A percentile compares a stretch with the other conserved stretches of the same genome.
Evolutionary conservation across 2,888 invertebrate genomes (phyloP).

Genomic region (Andrena minutula): DNA sequence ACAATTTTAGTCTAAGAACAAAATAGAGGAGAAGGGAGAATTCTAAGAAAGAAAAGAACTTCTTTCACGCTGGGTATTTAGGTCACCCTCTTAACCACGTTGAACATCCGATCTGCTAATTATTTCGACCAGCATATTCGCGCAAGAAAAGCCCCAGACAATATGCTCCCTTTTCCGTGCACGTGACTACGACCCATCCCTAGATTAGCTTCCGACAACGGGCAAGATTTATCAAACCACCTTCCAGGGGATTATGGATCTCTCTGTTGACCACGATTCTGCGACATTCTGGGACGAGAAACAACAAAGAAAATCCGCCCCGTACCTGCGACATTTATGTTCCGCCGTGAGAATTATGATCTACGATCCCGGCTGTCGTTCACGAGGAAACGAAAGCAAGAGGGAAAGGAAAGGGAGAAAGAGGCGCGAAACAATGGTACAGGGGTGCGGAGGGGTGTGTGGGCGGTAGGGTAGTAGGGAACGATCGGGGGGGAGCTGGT

Average conservation of each 20-base stretch:
- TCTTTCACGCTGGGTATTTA: not conserved
- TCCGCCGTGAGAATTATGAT: slow-evolving; percentile 21
- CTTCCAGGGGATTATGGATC: slow-evolving; percentile 1
- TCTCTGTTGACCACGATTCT: not conserved
- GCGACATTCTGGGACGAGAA: not conserved
- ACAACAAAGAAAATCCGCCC: slow-evolving; percentile 27
- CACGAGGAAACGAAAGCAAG: slow-evolving; percentile 26
- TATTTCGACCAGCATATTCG: not conserved
- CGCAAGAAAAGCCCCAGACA: not conserved
- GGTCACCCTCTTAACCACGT: not conserved
- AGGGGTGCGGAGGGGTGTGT: slow-evolving; percentile 30
- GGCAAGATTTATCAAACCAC: slow-evolving; percentile 31
- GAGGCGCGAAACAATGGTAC: slow-evolving; percentile 42
- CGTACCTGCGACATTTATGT: not conserved
- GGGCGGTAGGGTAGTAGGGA: slow-evolving; percentile 42
- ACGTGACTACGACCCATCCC: slow-evolving; percentile 12
- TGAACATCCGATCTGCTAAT: not conserved
- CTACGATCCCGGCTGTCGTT: slow-evolving; percentile 28
- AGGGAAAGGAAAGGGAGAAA: slow-evolving; percentile 8
- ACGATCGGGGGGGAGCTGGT: slow-evolving; percentile 26
- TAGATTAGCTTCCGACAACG: slow-evolving; percentile 23
- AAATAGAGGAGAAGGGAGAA: too few species aligned
- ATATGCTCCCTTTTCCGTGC: not conserved
- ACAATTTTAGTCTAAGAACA: too few species aligned
- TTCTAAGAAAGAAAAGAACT: too few species aligned